A percentile compares a stretch with the other conserved stretches of the same genome.
Conservation (phyloP, 2,888 invertebrate genomes). For the Cantharis lateralis region DNA sequence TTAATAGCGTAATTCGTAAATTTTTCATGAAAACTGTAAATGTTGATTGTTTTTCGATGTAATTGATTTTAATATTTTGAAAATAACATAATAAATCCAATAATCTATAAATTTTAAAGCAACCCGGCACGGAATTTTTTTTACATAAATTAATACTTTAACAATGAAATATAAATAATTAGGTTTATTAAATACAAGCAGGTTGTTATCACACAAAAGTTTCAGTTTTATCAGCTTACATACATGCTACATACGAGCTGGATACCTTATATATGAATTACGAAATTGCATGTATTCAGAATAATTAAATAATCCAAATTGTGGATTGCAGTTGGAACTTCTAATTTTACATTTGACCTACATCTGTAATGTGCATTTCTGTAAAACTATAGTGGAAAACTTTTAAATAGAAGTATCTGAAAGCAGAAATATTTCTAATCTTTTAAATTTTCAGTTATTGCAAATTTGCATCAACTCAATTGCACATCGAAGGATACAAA, state of each 20-base stretch:
- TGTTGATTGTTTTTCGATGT: not conserved
- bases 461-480: not conserved
- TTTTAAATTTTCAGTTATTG: not conserved
- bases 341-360: not conserved
- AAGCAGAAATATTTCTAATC: not conserved
- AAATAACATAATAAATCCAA: no score
- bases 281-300: not conserved
- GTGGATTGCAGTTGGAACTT: not conserved
- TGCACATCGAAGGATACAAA: not conserved
- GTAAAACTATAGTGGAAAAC: not conserved
- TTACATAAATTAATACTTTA: not conserved
- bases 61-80: not conserved
- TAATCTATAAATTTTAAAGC: not conserved
- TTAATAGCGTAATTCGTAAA: not conserved
- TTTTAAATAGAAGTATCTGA: not conserved
- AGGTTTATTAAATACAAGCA: not conserved
- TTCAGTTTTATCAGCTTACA: not conserved
- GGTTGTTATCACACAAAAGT: not conserved
- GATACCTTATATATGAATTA: not conserved
- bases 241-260: not conserved
- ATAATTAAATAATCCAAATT: not conserved
- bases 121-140: not conserved
- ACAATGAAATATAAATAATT: not conserved
- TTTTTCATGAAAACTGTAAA: not conserved
- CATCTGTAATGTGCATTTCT: not conserved